These are phyloP conservation scores for Formica exsecta DNA, from an alignment of 1,140 invertebrate genomes.

Conservation along the genomic window DNA sequence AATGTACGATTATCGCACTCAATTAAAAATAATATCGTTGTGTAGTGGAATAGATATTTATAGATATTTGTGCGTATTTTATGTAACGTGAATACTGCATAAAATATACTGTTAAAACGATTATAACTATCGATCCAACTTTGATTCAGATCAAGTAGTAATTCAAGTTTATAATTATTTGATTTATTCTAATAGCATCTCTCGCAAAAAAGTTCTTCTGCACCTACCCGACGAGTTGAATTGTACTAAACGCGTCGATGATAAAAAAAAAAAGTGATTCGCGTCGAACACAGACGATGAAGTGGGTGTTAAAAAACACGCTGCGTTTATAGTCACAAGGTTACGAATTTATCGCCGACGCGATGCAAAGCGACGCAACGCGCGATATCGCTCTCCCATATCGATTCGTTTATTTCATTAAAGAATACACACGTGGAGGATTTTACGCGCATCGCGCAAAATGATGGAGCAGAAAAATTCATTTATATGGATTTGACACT, in stretches of 20 bases:
- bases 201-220: not conserved
- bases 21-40: conserved; percentile 26
- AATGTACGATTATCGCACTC: conserved; percentile 15
- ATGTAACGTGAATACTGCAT: no score
- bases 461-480: not conserved
- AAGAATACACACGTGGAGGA: conserved; percentile 16
- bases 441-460: not conserved
- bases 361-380: not conserved
- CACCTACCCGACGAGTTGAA: not conserved
- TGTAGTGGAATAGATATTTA: not conserved
- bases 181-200: not conserved
- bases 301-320: not conserved
- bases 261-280: not conserved
- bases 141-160: not conserved
- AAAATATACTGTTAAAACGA: not conserved
- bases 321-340: conserved; percentile 6
- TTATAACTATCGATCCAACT: not conserved
- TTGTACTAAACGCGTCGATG: no score
- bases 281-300: not conserved
- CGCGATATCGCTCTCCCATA: not conserved
- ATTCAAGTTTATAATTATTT: not conserved
- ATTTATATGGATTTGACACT: not conserved
- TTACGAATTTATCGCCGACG: conserved; percentile 31
- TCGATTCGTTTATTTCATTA: conserved; percentile 54
- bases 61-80: no score